These are phyloP conservation scores for Charadrius vociferus DNA, from an alignment of 2,113 vertebrate genomes.

Conservation along the genomic window DNA sequence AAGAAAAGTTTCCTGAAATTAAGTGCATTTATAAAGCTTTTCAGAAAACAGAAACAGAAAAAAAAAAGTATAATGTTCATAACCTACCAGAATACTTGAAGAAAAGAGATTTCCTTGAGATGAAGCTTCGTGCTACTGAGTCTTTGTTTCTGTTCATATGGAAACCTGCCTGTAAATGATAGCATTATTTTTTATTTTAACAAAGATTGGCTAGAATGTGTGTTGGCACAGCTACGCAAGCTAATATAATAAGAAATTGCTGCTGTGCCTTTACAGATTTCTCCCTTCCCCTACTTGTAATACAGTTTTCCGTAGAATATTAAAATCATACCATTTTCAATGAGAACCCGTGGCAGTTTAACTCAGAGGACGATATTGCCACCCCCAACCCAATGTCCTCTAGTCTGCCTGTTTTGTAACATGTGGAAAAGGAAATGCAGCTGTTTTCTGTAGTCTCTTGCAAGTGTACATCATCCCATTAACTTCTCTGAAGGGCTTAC, in stretches of 20 bases:
- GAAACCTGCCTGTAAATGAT: background rate
- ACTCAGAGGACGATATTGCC: background rate
- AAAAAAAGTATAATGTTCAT: background rate
- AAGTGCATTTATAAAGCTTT: background rate
- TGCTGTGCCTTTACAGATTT: background rate
- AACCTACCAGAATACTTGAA: conserved; percentile 1
- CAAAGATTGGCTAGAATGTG: background rate
- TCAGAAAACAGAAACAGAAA: background rate
- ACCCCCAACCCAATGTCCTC: background rate
- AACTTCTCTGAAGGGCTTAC: background rate
- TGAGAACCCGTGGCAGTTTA: background rate
- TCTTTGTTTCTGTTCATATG: conserved; percentile 1
- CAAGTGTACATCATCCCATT: background rate
- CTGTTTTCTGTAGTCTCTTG: background rate
- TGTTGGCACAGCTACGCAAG: background rate
- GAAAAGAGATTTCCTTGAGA: background rate
- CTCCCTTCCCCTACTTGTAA: background rate
- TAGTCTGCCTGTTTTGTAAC: background rate
- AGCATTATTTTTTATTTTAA: conserved; percentile 5
- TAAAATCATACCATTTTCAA: background rate
- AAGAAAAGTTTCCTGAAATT: background rate
- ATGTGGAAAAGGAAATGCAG: background rate
- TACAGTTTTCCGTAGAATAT: background rate
- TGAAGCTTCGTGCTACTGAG: background rate
- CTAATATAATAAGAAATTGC: background rate